phyloP scores from a whole-genome alignment of 2,888 invertebrate species.

The Stratiomys singularior region DNA sequence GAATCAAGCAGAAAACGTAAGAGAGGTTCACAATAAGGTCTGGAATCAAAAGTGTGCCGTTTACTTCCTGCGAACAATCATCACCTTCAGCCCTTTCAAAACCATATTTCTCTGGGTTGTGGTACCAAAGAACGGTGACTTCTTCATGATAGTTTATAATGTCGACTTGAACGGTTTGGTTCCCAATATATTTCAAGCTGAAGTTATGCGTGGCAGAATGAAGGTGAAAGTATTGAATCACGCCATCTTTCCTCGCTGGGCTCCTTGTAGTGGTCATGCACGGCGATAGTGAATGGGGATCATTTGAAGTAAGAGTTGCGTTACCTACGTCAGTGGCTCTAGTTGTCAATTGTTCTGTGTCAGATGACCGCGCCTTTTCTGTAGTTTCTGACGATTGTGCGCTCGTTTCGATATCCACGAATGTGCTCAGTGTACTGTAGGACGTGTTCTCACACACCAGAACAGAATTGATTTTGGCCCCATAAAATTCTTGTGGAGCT shows the following conservation, averaged over 20 bases:
- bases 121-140: slow-evolving; percentile 60
- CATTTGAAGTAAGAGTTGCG: not conserved
- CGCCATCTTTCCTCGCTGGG: not conserved
- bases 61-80: slow-evolving; percentile 29
- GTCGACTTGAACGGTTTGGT: slow-evolving; percentile 55
- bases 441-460: not conserved
- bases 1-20: slow-evolving; percentile 61
- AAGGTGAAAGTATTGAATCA: slow-evolving; percentile 53
- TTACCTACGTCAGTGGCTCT: not conserved
- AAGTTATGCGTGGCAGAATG: slow-evolving; percentile 58
- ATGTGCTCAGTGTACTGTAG: not conserved
- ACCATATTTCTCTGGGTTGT: slow-evolving; percentile 52
- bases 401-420: not conserved
- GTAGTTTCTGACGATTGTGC: not conserved
- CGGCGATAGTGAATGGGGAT: not conserved
- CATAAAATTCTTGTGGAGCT: slow-evolving; percentile 55
- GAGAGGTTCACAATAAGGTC: slow-evolving; percentile 56
- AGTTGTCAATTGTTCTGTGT: not conserved
- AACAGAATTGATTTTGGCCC: slow-evolving; percentile 53
- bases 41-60: slow-evolving; percentile 54
- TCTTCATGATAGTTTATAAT: slow-evolving; percentile 53
- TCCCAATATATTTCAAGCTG: slow-evolving; percentile 53
- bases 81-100: not conserved
- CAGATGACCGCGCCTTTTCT: not conserved
- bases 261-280: not conserved